A percentile compares a stretch with the other conserved stretches of the same genome.
Conservation (phyloP, 2,113 vertebrate genomes). For the Phalacrocorax pelagicus region DNA sequence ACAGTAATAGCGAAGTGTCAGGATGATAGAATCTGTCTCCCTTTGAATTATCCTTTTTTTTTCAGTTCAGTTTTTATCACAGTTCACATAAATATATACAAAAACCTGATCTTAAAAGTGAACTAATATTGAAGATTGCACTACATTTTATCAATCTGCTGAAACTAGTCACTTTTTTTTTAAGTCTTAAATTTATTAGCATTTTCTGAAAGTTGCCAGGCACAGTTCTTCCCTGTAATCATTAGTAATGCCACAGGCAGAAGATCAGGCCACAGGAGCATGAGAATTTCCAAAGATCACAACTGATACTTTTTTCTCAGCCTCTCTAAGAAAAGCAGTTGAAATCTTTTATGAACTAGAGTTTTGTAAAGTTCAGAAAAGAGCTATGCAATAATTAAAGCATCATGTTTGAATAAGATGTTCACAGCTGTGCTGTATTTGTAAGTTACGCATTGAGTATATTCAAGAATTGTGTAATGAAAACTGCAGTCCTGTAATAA, state of each 20-base stretch:
- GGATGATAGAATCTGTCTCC: background rate
- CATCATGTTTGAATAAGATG: background rate
- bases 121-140: background rate
- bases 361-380: background rate
- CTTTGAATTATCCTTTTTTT: background rate
- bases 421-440: background rate
- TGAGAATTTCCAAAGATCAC: background rate
- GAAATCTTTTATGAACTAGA: background rate
- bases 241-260: background rate
- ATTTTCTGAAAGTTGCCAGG: background rate
- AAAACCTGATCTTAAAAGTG: rapidly evolving
- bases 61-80: background rate
- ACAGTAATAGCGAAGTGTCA: background rate
- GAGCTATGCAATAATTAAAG: background rate
- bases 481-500: background rate
- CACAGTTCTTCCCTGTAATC: background rate
- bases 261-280: background rate
- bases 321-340: background rate
- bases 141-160: background rate
- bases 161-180: background rate
- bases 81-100: background rate
- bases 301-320: background rate
- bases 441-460: background rate
- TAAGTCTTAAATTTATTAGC: background rate
- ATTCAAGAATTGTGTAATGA: background rate